phyloP scores from a whole-genome alignment of 2,113 vertebrate genomes.

The Agapornis roseicollis region DNA sequence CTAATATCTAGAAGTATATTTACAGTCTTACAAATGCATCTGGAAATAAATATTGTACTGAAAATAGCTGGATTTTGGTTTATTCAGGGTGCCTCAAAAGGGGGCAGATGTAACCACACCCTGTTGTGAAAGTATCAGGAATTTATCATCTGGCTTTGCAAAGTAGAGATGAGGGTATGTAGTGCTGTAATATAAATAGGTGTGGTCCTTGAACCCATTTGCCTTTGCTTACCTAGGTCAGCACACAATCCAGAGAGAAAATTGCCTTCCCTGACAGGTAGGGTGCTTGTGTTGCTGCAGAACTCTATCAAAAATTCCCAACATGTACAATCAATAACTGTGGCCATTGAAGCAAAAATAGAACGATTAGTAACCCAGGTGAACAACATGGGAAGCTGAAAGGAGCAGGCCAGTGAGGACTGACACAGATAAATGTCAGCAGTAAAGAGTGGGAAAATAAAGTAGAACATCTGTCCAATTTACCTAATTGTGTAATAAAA shows the following conservation, averaged over 20 bases:
- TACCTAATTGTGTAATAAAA: slow-evolving; percentile 11
- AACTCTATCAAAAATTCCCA: not conserved
- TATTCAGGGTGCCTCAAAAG: not conserved
- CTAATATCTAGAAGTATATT: not conserved
- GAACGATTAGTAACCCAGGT: not conserved
- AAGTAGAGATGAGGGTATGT: not conserved
- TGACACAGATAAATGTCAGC: slow-evolving; percentile 8
- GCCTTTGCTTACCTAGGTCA: not conserved
- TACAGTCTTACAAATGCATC: not conserved
- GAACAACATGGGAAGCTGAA: not conserved
- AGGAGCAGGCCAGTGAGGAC: not conserved
- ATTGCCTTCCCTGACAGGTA: not conserved
- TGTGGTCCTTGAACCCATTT: not conserved
- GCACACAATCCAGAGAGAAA: not conserved
- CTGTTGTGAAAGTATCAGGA: not conserved
- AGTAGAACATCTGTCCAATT: slow-evolving; percentile 13
- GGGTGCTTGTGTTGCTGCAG: not conserved
- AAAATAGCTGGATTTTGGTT: not conserved
- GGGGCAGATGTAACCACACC: not conserved
- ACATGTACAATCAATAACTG: not conserved
- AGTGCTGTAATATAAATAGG: not conserved
- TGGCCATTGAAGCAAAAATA: not conserved
- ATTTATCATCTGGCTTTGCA: not conserved
- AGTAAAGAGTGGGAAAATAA: not conserved
- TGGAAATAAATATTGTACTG: not conserved